Base-by-base conservation (phyloP, 2,113 vertebrate genomes). In the Syngnathoides biaculeatus region DNA sequence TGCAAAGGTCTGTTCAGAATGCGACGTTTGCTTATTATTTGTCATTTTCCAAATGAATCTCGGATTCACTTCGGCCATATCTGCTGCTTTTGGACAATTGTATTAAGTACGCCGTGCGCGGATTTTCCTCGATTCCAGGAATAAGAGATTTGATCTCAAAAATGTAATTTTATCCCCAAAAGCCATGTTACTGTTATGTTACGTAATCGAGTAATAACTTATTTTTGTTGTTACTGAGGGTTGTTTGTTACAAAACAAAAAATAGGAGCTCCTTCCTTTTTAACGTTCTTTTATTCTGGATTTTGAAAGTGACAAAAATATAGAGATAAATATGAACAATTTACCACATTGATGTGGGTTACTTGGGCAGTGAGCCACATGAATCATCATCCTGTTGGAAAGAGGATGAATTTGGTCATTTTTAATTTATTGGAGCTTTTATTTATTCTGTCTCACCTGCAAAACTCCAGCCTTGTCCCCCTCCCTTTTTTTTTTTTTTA, bases 391-490 rank as follows among this genome's bases (percentile, higher is more conserved):
- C 30, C 14, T 7, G 55, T 4, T 30, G 14, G 13, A 30, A 56
- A 56, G 17, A n/a, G 19, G 48, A 50, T 14, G 20, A 65, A 14
- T n/a, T 26, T 48, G 70, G 7, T 30, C 20, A 19, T 53, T 15
- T n/a, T 58, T 62, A 69, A 70, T 3, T 75, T 58, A 57, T 68
- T 65, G 4, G 35, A 61, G 64, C 13, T 70, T 58, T 63, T 42
- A 61, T 72, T 69, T 69, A 69, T 77, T 76, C 14, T 60, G 55
- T 13, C 39, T 55, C 24, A 20, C 3, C 10, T 26, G 30, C 22
- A 62, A 30, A 57, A 22, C 13, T 8, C 5, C 57, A 58, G 14
- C 57, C 42, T 17, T 52, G 6, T 24, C 26, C 26, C 20, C 38
- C 26, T 13, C 5, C 2, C 6, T 35, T 35, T 35, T 35, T 35